Conservation (phyloP, 2,888 invertebrate genomes). For the Lumbricus terrestris region DNA sequence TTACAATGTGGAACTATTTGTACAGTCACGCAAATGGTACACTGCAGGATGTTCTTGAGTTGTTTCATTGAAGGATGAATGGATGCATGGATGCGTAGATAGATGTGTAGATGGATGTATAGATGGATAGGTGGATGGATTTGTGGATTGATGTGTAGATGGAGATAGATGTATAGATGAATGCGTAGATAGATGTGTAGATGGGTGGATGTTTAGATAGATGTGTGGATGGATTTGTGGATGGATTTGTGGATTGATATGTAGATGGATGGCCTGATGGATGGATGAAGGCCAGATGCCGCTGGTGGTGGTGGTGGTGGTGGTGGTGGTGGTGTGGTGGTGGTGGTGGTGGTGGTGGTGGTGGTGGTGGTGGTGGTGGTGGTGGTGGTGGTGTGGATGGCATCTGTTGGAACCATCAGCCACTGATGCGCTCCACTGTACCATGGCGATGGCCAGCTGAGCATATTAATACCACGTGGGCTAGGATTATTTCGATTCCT, state of each 20-base stretch:
- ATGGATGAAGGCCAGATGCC: not conserved
- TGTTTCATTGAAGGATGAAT: not conserved
- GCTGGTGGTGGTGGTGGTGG: too few relatives aligned
- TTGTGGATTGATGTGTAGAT: not conserved
- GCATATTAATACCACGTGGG: not conserved
- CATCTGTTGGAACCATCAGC: not conserved
- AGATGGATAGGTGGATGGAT: not conserved
- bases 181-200: not conserved
- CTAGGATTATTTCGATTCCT: not conserved
- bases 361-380: too few relatives aligned
- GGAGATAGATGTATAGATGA: not conserved
- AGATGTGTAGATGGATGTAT: not conserved
- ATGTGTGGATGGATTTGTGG: not conserved
- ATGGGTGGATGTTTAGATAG: too few relatives aligned
- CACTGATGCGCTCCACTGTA: not conserved
- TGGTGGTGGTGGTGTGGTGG: too few relatives aligned
- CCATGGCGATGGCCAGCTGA: not conserved
- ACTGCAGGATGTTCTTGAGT: not conserved
- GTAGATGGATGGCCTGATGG: not conserved
- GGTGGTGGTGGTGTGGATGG: not conserved
- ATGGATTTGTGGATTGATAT: not conserved
- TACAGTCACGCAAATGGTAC: not conserved
- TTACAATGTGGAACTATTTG: too few relatives aligned
- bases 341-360: not conserved
- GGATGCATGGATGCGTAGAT: not conserved